Base-by-base conservation (phyloP, 1,140 invertebrate genomes). In the Heliconius hewitsoni region DNA sequence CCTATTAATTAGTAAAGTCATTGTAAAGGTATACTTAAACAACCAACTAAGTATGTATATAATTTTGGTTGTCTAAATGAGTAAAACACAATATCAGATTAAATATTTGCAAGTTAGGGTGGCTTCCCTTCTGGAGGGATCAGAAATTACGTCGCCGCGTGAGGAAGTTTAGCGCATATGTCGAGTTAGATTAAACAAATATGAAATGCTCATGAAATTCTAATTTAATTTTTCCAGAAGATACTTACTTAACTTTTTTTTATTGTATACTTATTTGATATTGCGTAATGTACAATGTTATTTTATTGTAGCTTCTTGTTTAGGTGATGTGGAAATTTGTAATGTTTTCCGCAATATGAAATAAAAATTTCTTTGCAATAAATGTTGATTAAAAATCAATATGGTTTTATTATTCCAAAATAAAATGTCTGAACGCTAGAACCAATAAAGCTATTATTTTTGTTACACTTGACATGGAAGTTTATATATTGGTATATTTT, bases 161-260 rank as follows among this genome's bases (percentile, higher is more conserved):
- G 73, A 84, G 83, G 79, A 87, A 87, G 81, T 85, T 83, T 74
- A 60, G 78, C 74, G 60, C 79, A 66, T 74, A 79, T 37, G 79
- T 84, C 66, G 82, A 73, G 78, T 86, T 81, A 85, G 87, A 89
- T 90, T 91, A 89, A 88, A 90, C 84, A 74, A 66, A 76, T 80
- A 81, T 86, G 83, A 86, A 76, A 72, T 78, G 77, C 85, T 91
- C 88, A 91, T 91, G 88, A 91, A 89, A 89, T 91, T 89, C 88
- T 91, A 91, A 91, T 91, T 91, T 91, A 88, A 90, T 77, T 90
- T 90, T 88, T 87, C 81, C 76, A 60, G 42, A 81, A 60, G 76
- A 78, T 81, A 84, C 81, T 84, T 83, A 81, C 85, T 85, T 71
- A n/a, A 9, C 11, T 66, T 30, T 66, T 9, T 66, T 5, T 39